Evolutionary conservation across 2,888 invertebrate genomes (phyloP).

Genomic region (Orthosia incerta): DNA sequence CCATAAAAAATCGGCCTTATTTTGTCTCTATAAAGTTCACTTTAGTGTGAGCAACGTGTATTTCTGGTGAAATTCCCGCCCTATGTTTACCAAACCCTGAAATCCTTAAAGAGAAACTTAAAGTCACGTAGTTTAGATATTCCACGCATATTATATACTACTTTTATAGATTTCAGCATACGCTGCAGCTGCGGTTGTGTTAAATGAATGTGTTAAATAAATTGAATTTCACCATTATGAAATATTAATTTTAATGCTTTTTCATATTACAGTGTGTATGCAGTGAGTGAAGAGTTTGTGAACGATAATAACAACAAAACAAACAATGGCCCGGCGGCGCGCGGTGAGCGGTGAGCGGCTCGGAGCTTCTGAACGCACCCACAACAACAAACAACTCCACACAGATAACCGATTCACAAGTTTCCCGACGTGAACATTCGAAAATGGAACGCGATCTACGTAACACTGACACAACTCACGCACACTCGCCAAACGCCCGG

Average conservation of each 20-base stretch:
- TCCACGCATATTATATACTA: slow-evolving; percentile 12
- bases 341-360: slow-evolving; percentile 54
- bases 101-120: slow-evolving; percentile 61
- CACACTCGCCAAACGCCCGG: slow-evolving; percentile 80
- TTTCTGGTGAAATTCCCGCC: slow-evolving; percentile 64
- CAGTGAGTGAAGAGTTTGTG: slow-evolving; percentile 74
- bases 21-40: slow-evolving; percentile 24
- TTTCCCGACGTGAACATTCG: slow-evolving; percentile 80
- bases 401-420: slow-evolving; percentile 88
- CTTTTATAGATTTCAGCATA: slow-evolving; percentile 1
- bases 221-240: slow-evolving; percentile 3
- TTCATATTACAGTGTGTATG: slow-evolving; percentile 60
- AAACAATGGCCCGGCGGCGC: slow-evolving; percentile 81
- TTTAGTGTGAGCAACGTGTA: slow-evolving; percentile 13
- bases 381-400: slow-evolving; percentile 79
- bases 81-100: slow-evolving; percentile 78
- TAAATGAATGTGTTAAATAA: slow-evolving; percentile 1
- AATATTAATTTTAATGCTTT: slow-evolving; percentile 34
- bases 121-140: slow-evolving; percentile 42
- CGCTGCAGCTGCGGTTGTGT: background rate
- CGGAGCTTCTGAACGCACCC: slow-evolving; percentile 79
- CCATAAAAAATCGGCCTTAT: slow-evolving; percentile 43
- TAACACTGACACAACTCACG: slow-evolving; percentile 77
- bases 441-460: slow-evolving; percentile 83
- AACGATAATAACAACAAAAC: slow-evolving; percentile 87